phyloP scores from a whole-genome alignment of 64 coral and sea anemone species.

The Montipora capricornis region DNA sequence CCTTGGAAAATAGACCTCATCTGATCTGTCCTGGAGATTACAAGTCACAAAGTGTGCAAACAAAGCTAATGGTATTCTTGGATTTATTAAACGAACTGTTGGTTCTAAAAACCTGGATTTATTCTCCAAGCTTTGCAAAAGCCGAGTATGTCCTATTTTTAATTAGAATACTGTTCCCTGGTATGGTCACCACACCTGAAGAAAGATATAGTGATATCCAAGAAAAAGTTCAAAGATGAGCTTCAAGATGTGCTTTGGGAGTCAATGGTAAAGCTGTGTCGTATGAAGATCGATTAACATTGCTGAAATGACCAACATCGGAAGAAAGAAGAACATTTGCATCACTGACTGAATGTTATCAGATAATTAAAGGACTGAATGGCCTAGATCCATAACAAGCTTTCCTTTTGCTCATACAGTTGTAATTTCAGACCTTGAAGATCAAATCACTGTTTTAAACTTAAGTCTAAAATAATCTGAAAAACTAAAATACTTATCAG shows the following conservation, averaged over 20 bases:
- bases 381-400: too few species aligned
- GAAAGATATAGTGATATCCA: neutral
- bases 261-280: neutral
- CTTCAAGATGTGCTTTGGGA: neutral
- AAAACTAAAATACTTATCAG: too few species aligned
- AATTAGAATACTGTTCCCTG: neutral
- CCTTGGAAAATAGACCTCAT: constrained; percentile 26
- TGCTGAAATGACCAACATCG: neutral
- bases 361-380: too few species aligned
- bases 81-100: constrained; percentile 36
- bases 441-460: too few species aligned
- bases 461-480: too few species aligned
- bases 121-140: neutral
- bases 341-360: neutral
- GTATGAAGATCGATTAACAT: neutral
- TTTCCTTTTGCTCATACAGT: too few species aligned
- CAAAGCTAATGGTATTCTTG: constrained; percentile 26
- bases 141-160: neutral
- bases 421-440: too few species aligned
- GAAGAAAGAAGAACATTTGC: neutral
- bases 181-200: neutral
- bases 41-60: constrained; percentile 31
- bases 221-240: neutral
- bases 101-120: neutral
- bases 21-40: constrained; percentile 39